Base-by-base conservation (phyloP, 2,113 vertebrate species). In the Phyllopteryx taeniolatus region DNA sequence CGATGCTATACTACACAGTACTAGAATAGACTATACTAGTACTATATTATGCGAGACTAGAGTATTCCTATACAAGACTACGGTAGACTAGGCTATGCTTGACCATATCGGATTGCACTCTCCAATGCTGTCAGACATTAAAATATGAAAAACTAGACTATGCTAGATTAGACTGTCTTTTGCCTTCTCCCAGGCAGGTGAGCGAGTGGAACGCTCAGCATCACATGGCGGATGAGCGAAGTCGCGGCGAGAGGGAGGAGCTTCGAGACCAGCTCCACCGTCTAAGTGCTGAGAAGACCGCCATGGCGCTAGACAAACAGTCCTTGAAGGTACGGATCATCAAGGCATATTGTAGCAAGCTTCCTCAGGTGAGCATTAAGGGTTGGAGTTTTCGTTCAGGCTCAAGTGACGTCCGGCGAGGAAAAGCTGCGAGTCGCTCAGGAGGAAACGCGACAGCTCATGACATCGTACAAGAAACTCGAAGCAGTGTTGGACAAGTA, bases 401-500 rank as follows among this genome's bases (percentile, higher is more conserved):
- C 62, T 22, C 20, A 27, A 20, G 11, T 65, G 39, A 65, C n/a
- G 11, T 44, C 62, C 20, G 4, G 33, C 17, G 47, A 68, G 47
- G 67, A 53, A 8, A 53, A 39, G 15, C 17, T 39, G 8, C 31
- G 17, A 53, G 31, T 13, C 17, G 31, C n/a, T 39, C 7, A 68
- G 4, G 67, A 68, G 15, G 67, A 68, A 53, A 20, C 19, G 5
- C 15, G 8, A 1, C 67, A 39, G 12, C 10, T 68, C 17, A 68
- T 9, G 42, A 22, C 0, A 92, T 94, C 0, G 67, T 95, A 74
- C 94, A 94, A 93, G 80, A 95, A 95, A 0, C 95, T 97, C 79
- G 93, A 46, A 46, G 20, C 20, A 11, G 80, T 94, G 85, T 91
- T 97, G 76, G 96, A 97, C 80, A 95, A 85, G 80, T 96, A 95